phyloP scores from a whole-genome alignment of 2,888 invertebrate genomes.

The Pegoplata infirma region DNA sequence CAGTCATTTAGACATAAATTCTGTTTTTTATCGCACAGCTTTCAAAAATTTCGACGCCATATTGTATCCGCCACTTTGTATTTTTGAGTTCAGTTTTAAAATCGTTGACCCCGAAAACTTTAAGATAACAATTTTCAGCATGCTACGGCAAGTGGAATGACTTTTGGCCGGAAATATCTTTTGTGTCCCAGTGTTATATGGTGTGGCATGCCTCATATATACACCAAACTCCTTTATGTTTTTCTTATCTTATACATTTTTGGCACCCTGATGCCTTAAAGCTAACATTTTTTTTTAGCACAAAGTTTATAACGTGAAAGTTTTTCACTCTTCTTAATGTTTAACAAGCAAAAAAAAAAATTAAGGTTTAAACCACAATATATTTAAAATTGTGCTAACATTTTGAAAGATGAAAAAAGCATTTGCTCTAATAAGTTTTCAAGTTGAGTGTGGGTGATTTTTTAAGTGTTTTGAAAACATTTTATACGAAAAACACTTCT shows the following conservation, averaged over 20 bases:
- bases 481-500: neutral
- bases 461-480: conserved; percentile 16
- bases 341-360: neutral
- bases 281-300: neutral
- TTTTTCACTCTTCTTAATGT: conserved; percentile 1
- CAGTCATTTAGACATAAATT: too few relatives aligned
- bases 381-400: neutral
- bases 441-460: conserved; percentile 2
- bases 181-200: too few relatives aligned
- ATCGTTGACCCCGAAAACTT: too few relatives aligned
- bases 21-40: too few relatives aligned
- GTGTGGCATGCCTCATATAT: too few relatives aligned
- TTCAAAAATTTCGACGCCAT: too few relatives aligned
- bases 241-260: neutral
- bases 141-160: too few relatives aligned
- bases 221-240: neutral
- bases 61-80: too few relatives aligned
- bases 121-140: too few relatives aligned
- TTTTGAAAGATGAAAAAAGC: neutral
- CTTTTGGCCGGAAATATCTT: too few relatives aligned
- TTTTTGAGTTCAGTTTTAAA: too few relatives aligned
- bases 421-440: neutral
- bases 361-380: neutral
- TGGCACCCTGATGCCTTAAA: conserved; percentile 1
- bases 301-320: neutral